phyloP scores from a whole-genome alignment of 2,888 invertebrate species.

The Chloromyia formosa region DNA sequence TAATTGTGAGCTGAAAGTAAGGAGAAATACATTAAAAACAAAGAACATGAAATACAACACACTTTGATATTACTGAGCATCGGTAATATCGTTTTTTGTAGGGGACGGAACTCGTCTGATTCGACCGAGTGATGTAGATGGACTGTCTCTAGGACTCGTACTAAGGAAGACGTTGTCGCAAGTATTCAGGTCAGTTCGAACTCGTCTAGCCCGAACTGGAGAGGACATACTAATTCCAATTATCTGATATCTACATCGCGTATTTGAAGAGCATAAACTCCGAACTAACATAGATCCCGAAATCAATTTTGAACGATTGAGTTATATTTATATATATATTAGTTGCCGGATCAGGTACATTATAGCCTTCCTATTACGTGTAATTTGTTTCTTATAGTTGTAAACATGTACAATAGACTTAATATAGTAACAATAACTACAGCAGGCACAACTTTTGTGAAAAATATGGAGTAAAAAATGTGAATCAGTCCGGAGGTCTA shows the following conservation, averaged over 20 bases:
- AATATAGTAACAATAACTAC: neutral
- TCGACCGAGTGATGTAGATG: conserved; percentile 52
- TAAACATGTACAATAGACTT: too few relatives aligned
- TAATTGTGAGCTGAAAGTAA: conserved; percentile 59
- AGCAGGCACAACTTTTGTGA: conserved; percentile 23
- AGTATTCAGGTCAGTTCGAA: conserved; percentile 63
- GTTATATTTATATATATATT: neutral
- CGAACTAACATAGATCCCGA: neutral
- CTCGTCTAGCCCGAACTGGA: conserved; percentile 60
- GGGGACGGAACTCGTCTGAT: conserved; percentile 53
- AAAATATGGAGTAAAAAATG: neutral
- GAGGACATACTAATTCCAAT: conserved; percentile 51
- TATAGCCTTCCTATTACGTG: too few relatives aligned
- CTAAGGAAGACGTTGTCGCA: conserved; percentile 61
- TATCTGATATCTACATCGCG: conserved; percentile 21
- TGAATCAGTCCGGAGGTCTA: neutral
- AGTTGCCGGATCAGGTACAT: neutral
- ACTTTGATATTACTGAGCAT: neutral
- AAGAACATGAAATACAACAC: neutral
- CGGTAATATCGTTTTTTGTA: neutral
- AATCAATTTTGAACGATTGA: conserved; percentile 27
- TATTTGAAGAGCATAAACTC: neutral
- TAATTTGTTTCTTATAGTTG: too few relatives aligned
- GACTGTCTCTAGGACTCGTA: conserved; percentile 50
- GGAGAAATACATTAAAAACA: conserved; percentile 17